Percentiles rank a stretch among this genome's conserved stretches.
These are phyloP conservation scores for Suillia variegata DNA, from an alignment of 2,888 invertebrate species.

Conservation along the genomic window DNA sequence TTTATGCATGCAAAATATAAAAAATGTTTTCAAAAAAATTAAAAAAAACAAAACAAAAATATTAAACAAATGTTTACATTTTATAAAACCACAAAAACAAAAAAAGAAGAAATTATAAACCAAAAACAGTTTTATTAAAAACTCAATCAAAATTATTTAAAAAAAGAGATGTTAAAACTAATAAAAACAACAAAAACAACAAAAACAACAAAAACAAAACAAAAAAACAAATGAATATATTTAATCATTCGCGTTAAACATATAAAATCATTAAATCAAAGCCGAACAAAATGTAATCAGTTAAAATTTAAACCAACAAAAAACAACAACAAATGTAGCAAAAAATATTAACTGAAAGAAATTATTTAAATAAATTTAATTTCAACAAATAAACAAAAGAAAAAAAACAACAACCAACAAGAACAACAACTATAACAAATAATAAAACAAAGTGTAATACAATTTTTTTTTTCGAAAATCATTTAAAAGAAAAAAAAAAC, in stretches of 20 bases:
- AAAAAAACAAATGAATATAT: no score
- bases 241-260: no score
- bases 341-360: background rate
- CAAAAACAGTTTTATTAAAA: background rate
- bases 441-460: no score
- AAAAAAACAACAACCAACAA: slow-evolving; percentile 6
- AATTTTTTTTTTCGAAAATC: background rate
- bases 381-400: slow-evolving; percentile 2
- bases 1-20: slow-evolving; percentile 3
- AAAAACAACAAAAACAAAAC: no score
- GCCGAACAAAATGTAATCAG: background rate
- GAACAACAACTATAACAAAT: background rate
- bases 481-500: background rate
- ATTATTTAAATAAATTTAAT: background rate
- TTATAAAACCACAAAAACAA: background rate
- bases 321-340: background rate
- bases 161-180: background rate
- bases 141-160: background rate
- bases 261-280: no score
- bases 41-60: no score
- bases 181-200: no score
- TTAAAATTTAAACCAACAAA: background rate
- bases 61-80: background rate
- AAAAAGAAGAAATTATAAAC: background rate
- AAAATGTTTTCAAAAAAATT: background rate